These are phyloP conservation scores for Lagria hirta DNA, from an alignment of 2,888 invertebrate species.

Conservation along the genomic window DNA sequence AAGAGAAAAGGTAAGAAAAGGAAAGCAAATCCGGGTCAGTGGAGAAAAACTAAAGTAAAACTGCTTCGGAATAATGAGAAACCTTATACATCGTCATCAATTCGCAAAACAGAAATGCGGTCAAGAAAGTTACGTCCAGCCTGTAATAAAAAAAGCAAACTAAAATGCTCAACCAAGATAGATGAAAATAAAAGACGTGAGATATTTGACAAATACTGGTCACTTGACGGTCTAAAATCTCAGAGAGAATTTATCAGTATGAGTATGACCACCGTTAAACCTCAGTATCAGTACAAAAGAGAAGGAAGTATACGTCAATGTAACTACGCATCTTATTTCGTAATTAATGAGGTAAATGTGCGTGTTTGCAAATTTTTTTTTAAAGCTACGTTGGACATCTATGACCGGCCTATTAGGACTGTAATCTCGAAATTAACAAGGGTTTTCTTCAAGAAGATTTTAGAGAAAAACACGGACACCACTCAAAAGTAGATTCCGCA, in stretches of 20 bases:
- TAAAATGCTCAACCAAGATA: conserved; percentile 21
- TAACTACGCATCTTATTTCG: conserved; percentile 22
- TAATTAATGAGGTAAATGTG: conserved; percentile 7
- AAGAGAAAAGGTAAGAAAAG: conserved; percentile 13
- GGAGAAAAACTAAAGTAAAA: conserved; percentile 12
- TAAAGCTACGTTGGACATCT: conserved; percentile 22
- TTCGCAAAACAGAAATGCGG: conserved; percentile 12
- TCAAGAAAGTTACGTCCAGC: conserved; percentile 11
- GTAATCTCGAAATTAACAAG: conserved; percentile 11
- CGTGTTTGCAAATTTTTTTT: conserved; percentile 21
- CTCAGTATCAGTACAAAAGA: conserved; percentile 13
- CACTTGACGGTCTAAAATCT: conserved; percentile 14
- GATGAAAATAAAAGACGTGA: conserved; percentile 15
- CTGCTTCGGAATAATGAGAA: conserved; percentile 14
- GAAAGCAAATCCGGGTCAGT: conserved; percentile 7
- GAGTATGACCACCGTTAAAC: conserved; percentile 11
- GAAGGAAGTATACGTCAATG: conserved; percentile 3
- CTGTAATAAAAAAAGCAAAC: conserved; percentile 14
- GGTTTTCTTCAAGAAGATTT: conserved; percentile 17
- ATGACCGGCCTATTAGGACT: conserved; percentile 19
- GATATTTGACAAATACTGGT: conserved; percentile 23
- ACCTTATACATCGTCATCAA: conserved; percentile 12
- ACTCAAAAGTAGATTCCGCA: neutral
- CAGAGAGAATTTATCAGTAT: conserved; percentile 22
- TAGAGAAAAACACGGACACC: conserved; percentile 23